Evolutionary conservation across 1,140 invertebrate genomes (phyloP), one percentile per base, ranked within the genome.

Genomic region (Drosophila auraria): DNA sequence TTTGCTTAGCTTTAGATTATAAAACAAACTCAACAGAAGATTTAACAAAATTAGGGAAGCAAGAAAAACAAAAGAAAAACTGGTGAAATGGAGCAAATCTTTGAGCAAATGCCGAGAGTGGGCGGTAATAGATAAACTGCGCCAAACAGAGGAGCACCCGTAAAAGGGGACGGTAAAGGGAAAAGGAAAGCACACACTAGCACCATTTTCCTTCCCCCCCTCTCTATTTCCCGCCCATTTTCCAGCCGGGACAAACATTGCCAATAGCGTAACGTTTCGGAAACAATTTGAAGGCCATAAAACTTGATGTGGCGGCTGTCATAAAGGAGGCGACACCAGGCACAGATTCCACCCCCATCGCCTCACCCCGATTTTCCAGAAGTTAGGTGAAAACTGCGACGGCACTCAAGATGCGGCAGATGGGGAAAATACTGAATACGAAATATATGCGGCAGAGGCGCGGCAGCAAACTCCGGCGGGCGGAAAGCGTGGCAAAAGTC

Each of bases 251-350:
- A 9, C 59, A 44, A 64, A 64, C 76, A 72, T 56, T 64, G 77
- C 68, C 76, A 71, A 69, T 72, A 73, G 83, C 71, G 78, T 78
- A 89, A 84, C 82, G 82, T 90, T 90, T 90, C 82, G 86, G 86
- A 89, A 89, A 89, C 86, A 89, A 89, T 89, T 89, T 90, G 83
- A 89, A 90, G 86, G 86, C 86, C 82, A 86, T 89, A 89, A 89
- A 89, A 89, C 64, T 84, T 90, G 86, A 89, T 89, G 84, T 89
- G 82, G 68, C 77, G 56, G 57, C 63, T 60, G 75, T 78, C 75
- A 78, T 78, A 70, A 78, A 78, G 57, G 64, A 68, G 75, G 75
- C 80, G 71, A 74, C 82, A 69, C 64, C 78, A 72, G 77, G 60
- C 65, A 73, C 65, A 76, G 75, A 71, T 69, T 71, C 68, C 25